Percentiles rank a stretch among this genome's conserved stretches.
Conservation (phyloP, 1,140 invertebrate genomes). For the Heliconius eleuchia region DNA sequence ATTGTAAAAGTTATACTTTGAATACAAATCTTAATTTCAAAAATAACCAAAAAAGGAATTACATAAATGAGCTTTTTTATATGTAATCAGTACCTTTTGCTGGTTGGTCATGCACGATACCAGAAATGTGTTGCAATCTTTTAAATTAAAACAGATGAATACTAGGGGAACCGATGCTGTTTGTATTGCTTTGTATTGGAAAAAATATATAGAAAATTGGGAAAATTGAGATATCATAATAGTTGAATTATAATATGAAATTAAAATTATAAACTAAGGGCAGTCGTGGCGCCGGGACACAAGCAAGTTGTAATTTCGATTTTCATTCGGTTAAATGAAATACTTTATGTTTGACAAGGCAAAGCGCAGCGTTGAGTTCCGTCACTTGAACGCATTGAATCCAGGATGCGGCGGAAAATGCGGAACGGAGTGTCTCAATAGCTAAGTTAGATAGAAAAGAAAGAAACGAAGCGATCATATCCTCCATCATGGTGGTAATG, state of each 20-base stretch:
- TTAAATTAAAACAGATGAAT: slow-evolving; percentile 11
- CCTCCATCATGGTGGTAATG: too few relatives aligned
- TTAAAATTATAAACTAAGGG: neutral
- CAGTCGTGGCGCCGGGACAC: too few relatives aligned
- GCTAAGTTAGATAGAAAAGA: too few relatives aligned
- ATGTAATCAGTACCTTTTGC: slow-evolving; percentile 6
- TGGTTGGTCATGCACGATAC: neutral
- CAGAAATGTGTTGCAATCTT: slow-evolving; percentile 5
- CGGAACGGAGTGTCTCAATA: too few relatives aligned
- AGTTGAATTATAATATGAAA: neutral
- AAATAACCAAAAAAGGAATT: slow-evolving; percentile 8
- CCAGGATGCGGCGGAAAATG: too few relatives aligned
- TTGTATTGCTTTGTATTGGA: neutral
- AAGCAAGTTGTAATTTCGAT: too few relatives aligned
- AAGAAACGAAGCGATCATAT: too few relatives aligned
- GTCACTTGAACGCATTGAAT: too few relatives aligned
- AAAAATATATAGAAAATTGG: neutral
- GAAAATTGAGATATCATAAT: neutral
- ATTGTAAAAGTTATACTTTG: slow-evolving; percentile 28
- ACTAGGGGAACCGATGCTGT: neutral
- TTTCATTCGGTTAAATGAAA: too few relatives aligned
- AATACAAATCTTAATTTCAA: slow-evolving; percentile 29
- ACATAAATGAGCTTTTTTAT: slow-evolving; percentile 5
- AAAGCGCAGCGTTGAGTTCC: too few relatives aligned
- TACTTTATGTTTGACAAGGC: too few relatives aligned